These are phyloP conservation scores for Cydia pomonella DNA, from an alignment of 1,140 invertebrate genomes.

Conservation along the genomic window DNA sequence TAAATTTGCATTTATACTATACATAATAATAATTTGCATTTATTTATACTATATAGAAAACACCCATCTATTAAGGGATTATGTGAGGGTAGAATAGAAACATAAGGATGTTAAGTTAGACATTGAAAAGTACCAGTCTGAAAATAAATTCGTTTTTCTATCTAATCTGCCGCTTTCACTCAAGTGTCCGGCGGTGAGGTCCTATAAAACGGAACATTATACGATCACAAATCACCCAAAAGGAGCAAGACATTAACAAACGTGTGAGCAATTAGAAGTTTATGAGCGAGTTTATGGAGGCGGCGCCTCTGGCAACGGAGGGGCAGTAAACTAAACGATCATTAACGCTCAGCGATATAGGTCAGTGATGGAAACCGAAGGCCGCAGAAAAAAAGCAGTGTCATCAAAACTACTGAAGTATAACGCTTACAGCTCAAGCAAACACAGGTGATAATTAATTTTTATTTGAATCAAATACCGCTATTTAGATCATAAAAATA, in stretches of 20 bases:
- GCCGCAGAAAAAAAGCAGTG: neutral
- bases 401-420: too few relatives aligned
- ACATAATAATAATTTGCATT: too few relatives aligned
- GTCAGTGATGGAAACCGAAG: neutral
- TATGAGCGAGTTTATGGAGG: constrained; percentile 7
- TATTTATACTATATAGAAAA: too few relatives aligned
- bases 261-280: constrained; percentile 15
- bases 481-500: too few relatives aligned
- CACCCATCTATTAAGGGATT: too few relatives aligned
- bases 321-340: constrained; percentile 8
- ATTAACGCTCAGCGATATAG: constrained; percentile 6
- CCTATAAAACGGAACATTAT: constrained; percentile 12
- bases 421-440: too few relatives aligned
- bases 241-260: constrained; percentile 11
- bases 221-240: constrained; percentile 20
- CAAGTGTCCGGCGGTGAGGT: neutral
- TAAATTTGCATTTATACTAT: too few relatives aligned
- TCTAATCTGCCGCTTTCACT: neutral
- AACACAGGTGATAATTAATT: too few relatives aligned
- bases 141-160: neutral
- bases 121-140: too few relatives aligned
- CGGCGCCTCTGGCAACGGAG: neutral
- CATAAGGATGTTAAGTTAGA: too few relatives aligned
- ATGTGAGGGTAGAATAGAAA: too few relatives aligned
- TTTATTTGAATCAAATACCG: too few relatives aligned